These are phyloP conservation scores for Delphinapterus leucas DNA, from an alignment of 2,113 vertebrate genomes.

Conservation along the genomic window DNA sequence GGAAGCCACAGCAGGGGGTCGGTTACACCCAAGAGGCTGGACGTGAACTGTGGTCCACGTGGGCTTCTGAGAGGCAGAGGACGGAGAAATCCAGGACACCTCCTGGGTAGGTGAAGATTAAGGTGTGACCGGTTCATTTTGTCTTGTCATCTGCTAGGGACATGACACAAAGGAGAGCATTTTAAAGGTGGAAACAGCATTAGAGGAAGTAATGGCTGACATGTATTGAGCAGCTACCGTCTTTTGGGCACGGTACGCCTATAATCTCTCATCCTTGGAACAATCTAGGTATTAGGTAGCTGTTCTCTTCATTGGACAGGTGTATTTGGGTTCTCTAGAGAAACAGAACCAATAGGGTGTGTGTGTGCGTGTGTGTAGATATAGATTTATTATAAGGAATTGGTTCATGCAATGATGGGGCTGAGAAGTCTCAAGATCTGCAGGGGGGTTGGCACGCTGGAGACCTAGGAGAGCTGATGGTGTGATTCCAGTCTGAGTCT, in stretches of 20 bases:
- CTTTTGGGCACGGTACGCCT: neutral
- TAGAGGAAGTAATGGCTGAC: neutral
- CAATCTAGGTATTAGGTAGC: neutral
- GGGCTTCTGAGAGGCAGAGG: conserved; percentile 51
- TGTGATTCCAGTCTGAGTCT: neutral
- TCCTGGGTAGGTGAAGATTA: neutral
- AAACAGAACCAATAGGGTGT: neutral
- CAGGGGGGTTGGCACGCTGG: neutral
- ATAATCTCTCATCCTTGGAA: neutral
- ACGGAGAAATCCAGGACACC: neutral
- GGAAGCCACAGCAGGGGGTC: neutral
- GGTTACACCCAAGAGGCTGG: neutral
- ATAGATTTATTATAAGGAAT: neutral
- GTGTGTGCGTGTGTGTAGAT: neutral
- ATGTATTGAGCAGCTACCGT: neutral
- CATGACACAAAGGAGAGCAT: neutral
- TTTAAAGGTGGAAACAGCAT: neutral
- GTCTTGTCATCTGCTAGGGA: neutral
- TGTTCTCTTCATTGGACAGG: neutral
- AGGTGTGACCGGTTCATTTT: neutral
- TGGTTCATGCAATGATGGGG: neutral
- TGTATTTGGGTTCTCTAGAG: neutral
- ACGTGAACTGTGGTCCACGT: conserved; percentile 28
- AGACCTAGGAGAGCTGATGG: neutral
- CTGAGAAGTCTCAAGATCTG: neutral